Percentiles rank a stretch among this genome's conserved stretches.
phyloP scores from a whole-genome alignment of 2,888 invertebrate genomes.

The Tenthredo amoena region DNA sequence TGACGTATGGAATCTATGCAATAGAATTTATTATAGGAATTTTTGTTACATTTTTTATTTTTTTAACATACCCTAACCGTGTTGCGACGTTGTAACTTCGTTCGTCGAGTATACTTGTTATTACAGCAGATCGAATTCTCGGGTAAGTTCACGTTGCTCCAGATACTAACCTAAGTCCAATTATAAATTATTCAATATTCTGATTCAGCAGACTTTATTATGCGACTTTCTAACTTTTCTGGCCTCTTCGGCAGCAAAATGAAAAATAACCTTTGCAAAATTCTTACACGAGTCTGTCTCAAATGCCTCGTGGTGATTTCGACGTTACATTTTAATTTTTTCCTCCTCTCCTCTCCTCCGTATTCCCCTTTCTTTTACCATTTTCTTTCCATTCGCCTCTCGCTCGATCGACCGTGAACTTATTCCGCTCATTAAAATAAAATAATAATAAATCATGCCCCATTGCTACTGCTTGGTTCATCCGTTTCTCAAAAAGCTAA shows the following conservation, averaged over 20 bases:
- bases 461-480: constrained; percentile 20
- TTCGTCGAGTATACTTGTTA: constrained; percentile 16
- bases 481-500: constrained; percentile 15
- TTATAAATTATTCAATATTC: constrained; percentile 55
- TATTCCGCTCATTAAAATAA: constrained; percentile 55
- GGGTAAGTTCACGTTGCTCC: constrained; percentile 31
- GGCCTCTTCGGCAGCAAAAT: constrained; percentile 51
- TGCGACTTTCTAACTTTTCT: constrained; percentile 54
- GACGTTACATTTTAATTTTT: constrained; percentile 48
- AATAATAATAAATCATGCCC: constrained; percentile 54
- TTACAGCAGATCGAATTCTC: constrained; percentile 29
- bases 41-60: background rate
- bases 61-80: background rate
- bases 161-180: constrained; percentile 42
- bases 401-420: constrained; percentile 34
- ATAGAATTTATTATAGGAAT: background rate
- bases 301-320: constrained; percentile 45
- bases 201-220: constrained; percentile 46
- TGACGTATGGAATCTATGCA: background rate
- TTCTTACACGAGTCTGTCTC: constrained; percentile 51
- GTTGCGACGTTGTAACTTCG: background rate
- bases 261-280: constrained; percentile 53
- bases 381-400: constrained; percentile 38
- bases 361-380: constrained; percentile 17
- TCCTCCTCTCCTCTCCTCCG: background rate